Evolutionary conservation across 2,888 invertebrate genomes (phyloP).

Genomic region (Tortricodes alternella): DNA sequence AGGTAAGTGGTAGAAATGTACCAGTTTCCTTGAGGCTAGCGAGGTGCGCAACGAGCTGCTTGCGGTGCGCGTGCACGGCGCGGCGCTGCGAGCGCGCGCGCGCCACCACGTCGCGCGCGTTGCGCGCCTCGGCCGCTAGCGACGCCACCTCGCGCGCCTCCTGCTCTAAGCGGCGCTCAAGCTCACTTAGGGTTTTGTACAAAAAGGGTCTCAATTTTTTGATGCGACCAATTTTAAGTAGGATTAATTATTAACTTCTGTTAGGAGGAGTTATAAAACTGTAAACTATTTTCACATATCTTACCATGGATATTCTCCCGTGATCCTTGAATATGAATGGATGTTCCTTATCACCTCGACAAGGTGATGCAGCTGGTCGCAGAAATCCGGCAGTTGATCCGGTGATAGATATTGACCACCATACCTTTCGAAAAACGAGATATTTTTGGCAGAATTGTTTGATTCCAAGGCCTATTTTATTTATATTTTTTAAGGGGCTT

Average conservation of each 20-base stretch:
- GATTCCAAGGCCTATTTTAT: too few species aligned
- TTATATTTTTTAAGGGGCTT: too few species aligned
- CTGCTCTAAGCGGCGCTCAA: slow-evolving; percentile 64
- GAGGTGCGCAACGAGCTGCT: slow-evolving; percentile 54
- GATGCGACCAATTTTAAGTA: too few species aligned
- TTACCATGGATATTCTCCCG: slow-evolving; percentile 75
- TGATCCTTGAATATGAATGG: slow-evolving; percentile 71
- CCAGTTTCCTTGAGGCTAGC: slow-evolving; percentile 59
- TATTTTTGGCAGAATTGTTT: too few species aligned
- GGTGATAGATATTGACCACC: slow-evolving; percentile 74
- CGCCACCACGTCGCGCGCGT: slow-evolving; percentile 61
- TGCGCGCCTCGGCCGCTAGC: slow-evolving; percentile 66
- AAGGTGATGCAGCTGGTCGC: slow-evolving; percentile 70
- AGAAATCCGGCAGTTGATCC: slow-evolving; percentile 75
- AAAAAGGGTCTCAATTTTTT: too few species aligned
- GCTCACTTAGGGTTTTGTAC: slow-evolving; percentile 46
- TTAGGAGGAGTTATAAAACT: too few species aligned
- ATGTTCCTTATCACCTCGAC: slow-evolving; percentile 75
- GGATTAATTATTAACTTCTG: too few species aligned
- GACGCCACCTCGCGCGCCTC: slow-evolving; percentile 70
- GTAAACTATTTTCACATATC: not conserved
- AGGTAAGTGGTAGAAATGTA: too few species aligned
- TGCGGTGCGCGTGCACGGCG: slow-evolving; percentile 56
- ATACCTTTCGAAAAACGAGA: slow-evolving; percentile 57
- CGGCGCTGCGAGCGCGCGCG: slow-evolving; percentile 61